phyloP scores from a whole-genome alignment of 2,797 vertebrate species.

The Danio tinwini region DNA sequence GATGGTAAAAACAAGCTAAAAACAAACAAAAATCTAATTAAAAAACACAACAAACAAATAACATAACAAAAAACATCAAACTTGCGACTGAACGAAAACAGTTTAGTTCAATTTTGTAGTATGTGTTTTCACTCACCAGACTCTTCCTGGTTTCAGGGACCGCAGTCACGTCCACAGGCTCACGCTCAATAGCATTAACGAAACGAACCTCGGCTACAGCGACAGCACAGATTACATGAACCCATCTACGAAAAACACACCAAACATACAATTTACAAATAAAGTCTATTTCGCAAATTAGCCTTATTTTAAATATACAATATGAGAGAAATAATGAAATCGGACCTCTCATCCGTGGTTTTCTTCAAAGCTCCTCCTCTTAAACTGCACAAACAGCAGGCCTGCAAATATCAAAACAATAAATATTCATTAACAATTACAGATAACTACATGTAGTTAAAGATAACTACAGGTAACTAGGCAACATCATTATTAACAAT shows the following conservation, averaged over 20 bases:
- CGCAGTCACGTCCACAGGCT: slow-evolving; percentile 89
- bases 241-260: slow-evolving; percentile 82
- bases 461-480: too few relatives aligned
- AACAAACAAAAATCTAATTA: too few relatives aligned
- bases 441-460: too few relatives aligned
- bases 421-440: slow-evolving; percentile 11
- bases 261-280: neutral
- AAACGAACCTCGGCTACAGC: slow-evolving; percentile 93
- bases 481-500: too few relatives aligned
- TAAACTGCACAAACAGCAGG: slow-evolving; percentile 94
- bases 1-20: too few relatives aligned
- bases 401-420: slow-evolving; percentile 73
- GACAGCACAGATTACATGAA: slow-evolving; percentile 95
- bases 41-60: too few relatives aligned
- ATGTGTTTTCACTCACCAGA: slow-evolving; percentile 79
- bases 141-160: slow-evolving; percentile 92
- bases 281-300: neutral
- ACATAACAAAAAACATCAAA: too few relatives aligned
- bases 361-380: slow-evolving; percentile 93
- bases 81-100: too few relatives aligned
- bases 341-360: slow-evolving; percentile 88
- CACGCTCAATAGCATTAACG: slow-evolving; percentile 85
- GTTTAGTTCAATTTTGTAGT: too few relatives aligned
- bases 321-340: slow-evolving; percentile 27
- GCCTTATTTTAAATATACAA: neutral